Conservation (phyloP, 2,888 invertebrate genomes). For the Drosophila parthenogenetica region DNA sequence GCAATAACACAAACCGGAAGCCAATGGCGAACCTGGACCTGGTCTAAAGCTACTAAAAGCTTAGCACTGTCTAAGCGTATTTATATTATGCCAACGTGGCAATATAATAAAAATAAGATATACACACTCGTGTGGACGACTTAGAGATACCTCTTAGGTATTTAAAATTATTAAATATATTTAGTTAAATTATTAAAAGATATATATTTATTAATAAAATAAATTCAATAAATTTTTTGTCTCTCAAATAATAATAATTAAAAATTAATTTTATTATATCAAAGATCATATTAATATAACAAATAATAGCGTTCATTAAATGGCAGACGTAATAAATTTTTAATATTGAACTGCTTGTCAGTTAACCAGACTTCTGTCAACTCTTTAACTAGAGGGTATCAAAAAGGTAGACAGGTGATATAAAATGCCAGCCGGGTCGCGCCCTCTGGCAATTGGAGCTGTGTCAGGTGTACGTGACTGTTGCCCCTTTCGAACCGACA, state of each 20-base stretch:
- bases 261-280: no score
- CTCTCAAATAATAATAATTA: no score
- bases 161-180: no score
- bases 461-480: conserved; percentile 73
- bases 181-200: no score
- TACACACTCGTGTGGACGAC: background rate
- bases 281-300: no score
- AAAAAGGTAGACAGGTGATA: conserved; percentile 64
- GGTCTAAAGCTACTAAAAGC: conserved; percentile 51
- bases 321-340: background rate
- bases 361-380: background rate
- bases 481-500: conserved; percentile 38
- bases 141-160: conserved; percentile 17
- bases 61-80: conserved; percentile 64
- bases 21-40: conserved; percentile 2
- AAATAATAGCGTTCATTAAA: no score
- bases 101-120: conserved; percentile 37
- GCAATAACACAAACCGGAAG: conserved; percentile 23
- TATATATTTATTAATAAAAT: no score
- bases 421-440: conserved; percentile 57
- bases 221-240: no score
- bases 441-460: conserved; percentile 48
- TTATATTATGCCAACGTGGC: conserved; percentile 61
- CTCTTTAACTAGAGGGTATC: conserved; percentile 21
- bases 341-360: background rate